A percentile compares a stretch with the other conserved stretches of the same genome.
Conservation (phyloP, 2,797 vertebrate species). For the Ceryle rudis region DNA sequence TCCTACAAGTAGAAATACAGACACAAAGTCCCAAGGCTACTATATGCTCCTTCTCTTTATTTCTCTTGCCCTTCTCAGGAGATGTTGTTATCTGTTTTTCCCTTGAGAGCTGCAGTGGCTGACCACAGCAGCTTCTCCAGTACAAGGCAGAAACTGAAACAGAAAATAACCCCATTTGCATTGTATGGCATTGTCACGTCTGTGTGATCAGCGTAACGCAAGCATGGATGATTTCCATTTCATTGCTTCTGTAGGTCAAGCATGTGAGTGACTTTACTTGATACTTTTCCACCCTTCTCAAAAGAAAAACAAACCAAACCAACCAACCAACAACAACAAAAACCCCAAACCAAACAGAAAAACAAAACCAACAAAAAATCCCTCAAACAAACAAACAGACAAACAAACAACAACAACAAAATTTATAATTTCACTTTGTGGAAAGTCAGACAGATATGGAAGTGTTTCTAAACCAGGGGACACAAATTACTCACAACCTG, state of each 20-base stretch:
- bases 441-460: background rate
- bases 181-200: fast-evolving
- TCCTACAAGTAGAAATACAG: background rate
- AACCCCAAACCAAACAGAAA: too few relatives aligned
- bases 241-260: background rate
- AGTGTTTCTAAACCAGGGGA: background rate
- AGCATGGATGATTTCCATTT: background rate
- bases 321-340: too few relatives aligned
- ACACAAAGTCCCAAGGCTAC: background rate
- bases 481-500: background rate
- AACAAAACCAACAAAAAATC: too few relatives aligned
- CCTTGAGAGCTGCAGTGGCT: background rate
- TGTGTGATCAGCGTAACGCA: background rate
- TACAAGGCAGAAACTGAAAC: background rate
- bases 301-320: background rate
- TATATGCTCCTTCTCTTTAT: background rate
- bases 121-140: background rate
- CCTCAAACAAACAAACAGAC: too few relatives aligned
- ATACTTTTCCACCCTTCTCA: background rate
- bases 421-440: background rate
- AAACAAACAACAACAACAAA: background rate
- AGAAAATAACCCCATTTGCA: background rate
- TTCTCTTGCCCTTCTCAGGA: background rate
- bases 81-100: background rate
- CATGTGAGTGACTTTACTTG: background rate